Percentiles rank a stretch among this genome's conserved stretches.
Conservation (phyloP, 2,797 vertebrate genomes). For the Alca torda region DNA sequence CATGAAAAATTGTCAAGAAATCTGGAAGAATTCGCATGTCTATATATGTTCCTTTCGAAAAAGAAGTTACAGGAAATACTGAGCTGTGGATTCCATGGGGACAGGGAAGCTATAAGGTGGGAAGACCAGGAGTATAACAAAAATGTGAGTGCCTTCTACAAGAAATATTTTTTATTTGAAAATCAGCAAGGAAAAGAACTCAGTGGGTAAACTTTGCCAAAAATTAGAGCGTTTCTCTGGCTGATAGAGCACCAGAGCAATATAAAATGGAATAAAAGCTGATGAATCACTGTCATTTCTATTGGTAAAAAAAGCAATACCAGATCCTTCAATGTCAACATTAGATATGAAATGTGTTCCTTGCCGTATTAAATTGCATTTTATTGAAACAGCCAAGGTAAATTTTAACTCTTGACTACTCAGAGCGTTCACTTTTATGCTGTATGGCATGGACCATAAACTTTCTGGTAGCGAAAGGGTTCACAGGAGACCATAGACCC, state of each 20-base stretch:
- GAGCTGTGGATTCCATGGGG: neutral
- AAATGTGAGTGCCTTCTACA: slow-evolving; percentile 6
- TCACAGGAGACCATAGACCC: neutral
- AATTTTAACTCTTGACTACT: slow-evolving; percentile 57
- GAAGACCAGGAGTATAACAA: slow-evolving; percentile 14
- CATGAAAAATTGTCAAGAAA: neutral
- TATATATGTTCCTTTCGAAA: neutral
- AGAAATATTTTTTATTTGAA: slow-evolving; percentile 45
- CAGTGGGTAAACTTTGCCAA: slow-evolving; percentile 47
- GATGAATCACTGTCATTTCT: slow-evolving; percentile 72
- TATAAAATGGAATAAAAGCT: slow-evolving; percentile 67
- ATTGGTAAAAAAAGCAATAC: slow-evolving; percentile 67
- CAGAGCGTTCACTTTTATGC: neutral
- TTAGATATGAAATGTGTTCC: slow-evolving; percentile 64
- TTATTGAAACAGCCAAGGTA: slow-evolving; percentile 61
- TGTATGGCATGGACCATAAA: neutral
- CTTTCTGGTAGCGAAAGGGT: neutral
- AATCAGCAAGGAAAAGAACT: slow-evolving; percentile 23
- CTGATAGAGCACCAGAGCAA: slow-evolving; percentile 59
- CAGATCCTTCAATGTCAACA: slow-evolving; percentile 66
- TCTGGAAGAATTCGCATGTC: neutral
- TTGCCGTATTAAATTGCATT: slow-evolving; percentile 63
- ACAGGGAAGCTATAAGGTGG: neutral
- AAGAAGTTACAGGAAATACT: slow-evolving; percentile 4
- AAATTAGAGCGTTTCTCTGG: slow-evolving; percentile 55